Conservation (phyloP, 2,113 vertebrate species). For the Sorex fumeus region DNA sequence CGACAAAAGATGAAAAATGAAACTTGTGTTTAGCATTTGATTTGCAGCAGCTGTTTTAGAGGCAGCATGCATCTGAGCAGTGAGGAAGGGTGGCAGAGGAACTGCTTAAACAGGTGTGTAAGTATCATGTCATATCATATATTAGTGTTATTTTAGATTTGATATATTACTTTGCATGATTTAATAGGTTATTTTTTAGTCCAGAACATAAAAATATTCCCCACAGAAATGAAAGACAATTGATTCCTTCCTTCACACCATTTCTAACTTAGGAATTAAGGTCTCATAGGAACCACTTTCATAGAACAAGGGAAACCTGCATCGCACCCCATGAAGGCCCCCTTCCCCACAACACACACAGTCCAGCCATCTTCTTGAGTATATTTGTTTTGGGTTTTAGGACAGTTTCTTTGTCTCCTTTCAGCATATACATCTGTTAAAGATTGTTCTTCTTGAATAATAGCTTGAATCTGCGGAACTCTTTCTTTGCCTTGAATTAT, state of each 20-base stretch:
- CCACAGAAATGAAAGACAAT: not conserved
- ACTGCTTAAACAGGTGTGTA: not conserved
- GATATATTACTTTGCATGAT: not conserved
- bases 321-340: too few relatives aligned
- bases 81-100: not conserved
- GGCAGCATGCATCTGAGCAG: not conserved
- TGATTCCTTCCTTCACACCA: not conserved
- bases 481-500: constrained; percentile 3
- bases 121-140: not conserved
- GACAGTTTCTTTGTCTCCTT: constrained; percentile 65
- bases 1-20: not conserved
- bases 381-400: constrained; percentile 56
- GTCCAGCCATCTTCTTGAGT: not conserved
- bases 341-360: too few relatives aligned
- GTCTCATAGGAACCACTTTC: not conserved
- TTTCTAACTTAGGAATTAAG: not conserved
- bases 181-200: not conserved
- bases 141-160: not conserved
- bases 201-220: not conserved
- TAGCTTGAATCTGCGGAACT: constrained; percentile 9
- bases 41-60: not conserved
- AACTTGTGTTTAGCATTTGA: not conserved
- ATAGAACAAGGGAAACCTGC: not conserved
- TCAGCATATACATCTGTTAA: constrained; percentile 8
- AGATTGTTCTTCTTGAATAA: constrained; percentile 56